phyloP scores from a whole-genome alignment of 2,797 vertebrate genomes.

The Smutsia gigantea region DNA sequence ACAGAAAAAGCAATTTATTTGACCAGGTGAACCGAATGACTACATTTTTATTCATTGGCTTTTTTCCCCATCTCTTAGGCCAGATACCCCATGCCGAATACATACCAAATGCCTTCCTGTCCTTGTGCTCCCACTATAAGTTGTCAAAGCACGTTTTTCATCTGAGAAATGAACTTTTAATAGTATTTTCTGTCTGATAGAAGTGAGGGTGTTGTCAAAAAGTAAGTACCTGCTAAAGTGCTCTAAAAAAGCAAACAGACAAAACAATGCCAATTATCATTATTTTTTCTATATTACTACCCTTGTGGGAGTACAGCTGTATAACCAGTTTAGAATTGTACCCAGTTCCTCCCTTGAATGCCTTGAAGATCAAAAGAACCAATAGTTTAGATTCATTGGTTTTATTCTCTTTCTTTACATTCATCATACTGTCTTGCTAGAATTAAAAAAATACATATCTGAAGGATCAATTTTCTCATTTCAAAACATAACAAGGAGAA shows the following conservation, averaged over 20 bases:
- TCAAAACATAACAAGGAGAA: conserved; percentile 60
- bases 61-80: not conserved
- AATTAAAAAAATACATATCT: not conserved
- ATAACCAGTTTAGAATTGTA: not conserved
- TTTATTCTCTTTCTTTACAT: not conserved
- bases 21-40: not conserved
- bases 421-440: not conserved
- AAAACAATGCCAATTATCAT: not conserved
- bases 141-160: not conserved
- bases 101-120: not conserved
- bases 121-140: not conserved
- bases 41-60: not conserved
- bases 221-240: not conserved
- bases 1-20: not conserved
- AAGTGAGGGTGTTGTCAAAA: not conserved
- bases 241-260: not conserved
- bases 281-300: not conserved
- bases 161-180: not conserved
- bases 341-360: not conserved
- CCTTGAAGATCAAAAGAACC: not conserved
- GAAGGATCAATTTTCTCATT: conserved; percentile 31
- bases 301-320: not conserved
- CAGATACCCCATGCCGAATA: not conserved
- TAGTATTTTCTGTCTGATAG: not conserved
- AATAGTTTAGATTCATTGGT: not conserved